phyloP scores from a whole-genome alignment of 2,797 vertebrate species.

The Gobio occitaniae region DNA sequence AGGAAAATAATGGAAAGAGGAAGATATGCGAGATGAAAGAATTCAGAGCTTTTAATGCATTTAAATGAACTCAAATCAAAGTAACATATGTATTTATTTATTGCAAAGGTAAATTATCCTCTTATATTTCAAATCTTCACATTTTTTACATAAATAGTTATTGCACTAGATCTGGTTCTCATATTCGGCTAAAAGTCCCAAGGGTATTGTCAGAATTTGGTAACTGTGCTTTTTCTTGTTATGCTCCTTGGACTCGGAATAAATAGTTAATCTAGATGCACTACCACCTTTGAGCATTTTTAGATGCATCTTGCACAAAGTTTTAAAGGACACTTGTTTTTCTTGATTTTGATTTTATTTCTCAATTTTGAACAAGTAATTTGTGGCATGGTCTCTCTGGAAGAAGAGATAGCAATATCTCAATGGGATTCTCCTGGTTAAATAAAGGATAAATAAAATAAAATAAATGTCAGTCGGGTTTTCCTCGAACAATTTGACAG shows the following conservation, averaged over 20 bases:
- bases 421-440: too few species aligned
- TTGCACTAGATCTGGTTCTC: neutral
- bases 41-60: neutral
- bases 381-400: too few species aligned
- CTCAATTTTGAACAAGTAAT: too few species aligned
- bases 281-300: too few species aligned
- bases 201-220: neutral
- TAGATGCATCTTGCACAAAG: too few species aligned
- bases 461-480: too few species aligned
- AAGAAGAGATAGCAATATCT: too few species aligned
- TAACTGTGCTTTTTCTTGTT: neutral
- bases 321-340: too few species aligned
- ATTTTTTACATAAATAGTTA: neutral
- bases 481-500: neutral
- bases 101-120: neutral
- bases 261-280: too few species aligned
- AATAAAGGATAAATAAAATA: too few species aligned
- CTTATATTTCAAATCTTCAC: neutral
- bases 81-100: neutral
- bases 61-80: neutral
- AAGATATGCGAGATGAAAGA: neutral
- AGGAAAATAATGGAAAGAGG: slow-evolving; percentile 21
- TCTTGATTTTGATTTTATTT: too few species aligned
- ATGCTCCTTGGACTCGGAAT: too few species aligned
- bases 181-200: neutral